A percentile compares a stretch with the other conserved stretches of the same genome.
Evolutionary conservation across 2,113 vertebrate genomes (phyloP).

Genomic region (Oncorhynchus gorbuscha): DNA sequence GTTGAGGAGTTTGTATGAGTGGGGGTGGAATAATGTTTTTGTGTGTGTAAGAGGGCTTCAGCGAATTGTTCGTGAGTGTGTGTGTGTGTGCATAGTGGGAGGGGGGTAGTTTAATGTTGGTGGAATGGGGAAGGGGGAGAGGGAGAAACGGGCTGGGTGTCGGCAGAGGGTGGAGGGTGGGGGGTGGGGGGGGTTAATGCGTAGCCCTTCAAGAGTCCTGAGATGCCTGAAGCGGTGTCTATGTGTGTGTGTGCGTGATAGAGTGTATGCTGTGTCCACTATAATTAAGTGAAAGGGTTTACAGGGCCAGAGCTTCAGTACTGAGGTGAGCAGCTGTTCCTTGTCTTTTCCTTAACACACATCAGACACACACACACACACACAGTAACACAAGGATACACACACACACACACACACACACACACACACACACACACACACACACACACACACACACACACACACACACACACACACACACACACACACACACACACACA

Average conservation of each 20-base stretch:
- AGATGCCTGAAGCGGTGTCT: slow-evolving; percentile 11
- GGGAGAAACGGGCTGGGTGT: neutral
- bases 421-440: slow-evolving; percentile 6
- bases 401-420: slow-evolving; percentile 33
- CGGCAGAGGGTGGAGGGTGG: neutral
- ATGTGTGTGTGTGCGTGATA: slow-evolving; percentile 3
- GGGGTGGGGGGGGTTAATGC: neutral
- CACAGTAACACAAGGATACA: no score
- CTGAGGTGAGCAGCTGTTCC: slow-evolving; percentile 70
- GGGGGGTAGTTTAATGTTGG: slow-evolving; percentile 7
- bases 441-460: slow-evolving; percentile 19
- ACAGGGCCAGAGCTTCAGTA: slow-evolving; percentile 34
- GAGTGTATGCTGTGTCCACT: slow-evolving; percentile 51
- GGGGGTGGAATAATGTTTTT: neutral
- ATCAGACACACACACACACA: slow-evolving; percentile 20
- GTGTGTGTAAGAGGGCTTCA: neutral
- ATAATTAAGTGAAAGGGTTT: slow-evolving; percentile 70
- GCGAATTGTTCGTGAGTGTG: neutral
- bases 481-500: no score
- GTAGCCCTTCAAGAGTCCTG: slow-evolving; percentile 13
- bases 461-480: slow-evolving; percentile 26
- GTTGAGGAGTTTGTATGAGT: neutral
- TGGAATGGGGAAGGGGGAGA: neutral
- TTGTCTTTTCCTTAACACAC: slow-evolving; percentile 44
- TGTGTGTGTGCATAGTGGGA: neutral